Base-by-base conservation (phyloP, 2,797 vertebrate genomes). In the Acestrorhynchus altus region DNA sequence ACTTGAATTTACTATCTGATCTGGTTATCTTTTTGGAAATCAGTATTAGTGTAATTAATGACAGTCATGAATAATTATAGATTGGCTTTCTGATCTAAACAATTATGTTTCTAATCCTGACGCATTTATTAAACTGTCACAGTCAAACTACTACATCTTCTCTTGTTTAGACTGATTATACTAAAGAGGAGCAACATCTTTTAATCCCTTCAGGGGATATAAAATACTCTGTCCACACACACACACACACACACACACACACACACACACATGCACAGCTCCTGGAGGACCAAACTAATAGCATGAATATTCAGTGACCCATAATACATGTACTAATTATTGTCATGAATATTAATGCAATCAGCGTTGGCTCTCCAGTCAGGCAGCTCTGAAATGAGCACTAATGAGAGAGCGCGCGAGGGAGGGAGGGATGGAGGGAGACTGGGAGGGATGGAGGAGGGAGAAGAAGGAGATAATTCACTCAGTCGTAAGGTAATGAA, bases 251-350 rank as follows among this genome's bases (percentile, higher is more conserved):
- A 93, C 87, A 88, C 93, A 92, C 93, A 92, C 94, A 92, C 92
- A 93, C 93, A 61, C 68, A 68, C 72, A 56, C 76, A 90, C 92
- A 46, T 79, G 59, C 78, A 64, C 39, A 59, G 92, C 93, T 93
- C 91, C 94, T 94, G 94, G 94, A 96, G 94, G 95, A 91, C 94
- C 95, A 93, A 95, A 96, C 95, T 97, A 96, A 97, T 96, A 96
- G 94, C 96, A 96, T 98, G 96, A 97, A 97, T 98, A 98, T 97
- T 98, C 96, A 98, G 96, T 95, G 96, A 97, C 96, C 96, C 96
- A 94, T 96, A 94, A 95, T 96, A 88, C 87, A 82, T 91, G 90
- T 88, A 96, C 95, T 97, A 98, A 98, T 98, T 98, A 98, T 95
- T 91, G 93, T 96, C 96, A 98, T 98, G 96, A 98, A 98, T 98